Conservation (phyloP, 1,140 invertebrate genomes). For the Caenorhabditis tropicalis region DNA sequence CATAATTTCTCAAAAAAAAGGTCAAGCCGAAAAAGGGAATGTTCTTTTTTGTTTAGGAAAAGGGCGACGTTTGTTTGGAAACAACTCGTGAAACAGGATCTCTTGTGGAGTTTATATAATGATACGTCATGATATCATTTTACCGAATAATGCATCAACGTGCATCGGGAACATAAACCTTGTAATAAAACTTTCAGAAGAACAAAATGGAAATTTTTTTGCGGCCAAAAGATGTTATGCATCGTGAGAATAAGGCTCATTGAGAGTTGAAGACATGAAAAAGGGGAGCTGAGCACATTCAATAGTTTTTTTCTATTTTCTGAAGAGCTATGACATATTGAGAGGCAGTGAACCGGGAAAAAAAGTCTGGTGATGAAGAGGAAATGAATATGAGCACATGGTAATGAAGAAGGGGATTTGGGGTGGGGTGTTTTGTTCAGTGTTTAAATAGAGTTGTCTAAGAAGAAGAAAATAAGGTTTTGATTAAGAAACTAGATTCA, state of each 20-base stretch:
- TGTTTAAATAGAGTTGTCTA: no score
- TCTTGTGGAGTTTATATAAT: background rate
- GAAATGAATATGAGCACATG: no score
- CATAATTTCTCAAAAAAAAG: background rate
- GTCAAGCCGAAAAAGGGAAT: background rate
- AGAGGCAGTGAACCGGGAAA: background rate
- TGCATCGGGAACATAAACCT: no score
- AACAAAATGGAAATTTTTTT: no score
- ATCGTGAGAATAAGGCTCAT: background rate
- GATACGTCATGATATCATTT: constrained; percentile 16
- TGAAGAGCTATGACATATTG: background rate
- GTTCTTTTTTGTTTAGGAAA: background rate
- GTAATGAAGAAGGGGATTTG: background rate
- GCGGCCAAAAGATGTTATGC: background rate
- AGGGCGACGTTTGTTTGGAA: background rate
- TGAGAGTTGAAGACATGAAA: background rate
- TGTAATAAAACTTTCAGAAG: no score
- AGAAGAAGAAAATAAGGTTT: no score
- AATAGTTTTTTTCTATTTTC: constrained; percentile 23
- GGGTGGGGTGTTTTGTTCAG: no score
- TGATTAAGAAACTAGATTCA: no score
- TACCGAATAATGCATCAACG: background rate
- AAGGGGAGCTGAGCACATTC: background rate
- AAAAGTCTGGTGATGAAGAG: background rate
- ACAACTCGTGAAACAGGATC: background rate